Evolutionary conservation across 2,888 invertebrate genomes (phyloP).

Genomic region (Anoncus sp.): DNA sequence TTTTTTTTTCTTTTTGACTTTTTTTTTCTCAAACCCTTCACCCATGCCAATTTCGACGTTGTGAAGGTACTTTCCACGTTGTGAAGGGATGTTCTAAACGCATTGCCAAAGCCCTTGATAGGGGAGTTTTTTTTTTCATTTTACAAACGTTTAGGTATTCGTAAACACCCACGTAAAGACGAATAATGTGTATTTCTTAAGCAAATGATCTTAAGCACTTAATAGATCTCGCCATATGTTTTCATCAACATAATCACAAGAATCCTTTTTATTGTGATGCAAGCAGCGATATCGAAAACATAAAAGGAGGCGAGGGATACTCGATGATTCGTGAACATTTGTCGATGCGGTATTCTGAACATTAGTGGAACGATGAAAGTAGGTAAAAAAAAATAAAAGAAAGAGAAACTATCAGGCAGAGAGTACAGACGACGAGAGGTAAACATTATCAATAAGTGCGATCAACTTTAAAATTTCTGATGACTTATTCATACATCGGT

Average conservation of each 20-base stretch:
- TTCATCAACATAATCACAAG: neutral
- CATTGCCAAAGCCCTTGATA: conserved; percentile 18
- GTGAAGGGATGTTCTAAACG: too few relatives aligned
- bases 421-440: too few relatives aligned
- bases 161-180: too few relatives aligned
- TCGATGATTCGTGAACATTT: conserved; percentile 36
- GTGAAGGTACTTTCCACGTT: neutral
- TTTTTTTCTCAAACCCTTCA: conserved; percentile 29
- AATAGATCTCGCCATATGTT: neutral
- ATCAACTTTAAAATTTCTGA: too few relatives aligned
- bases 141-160: neutral
- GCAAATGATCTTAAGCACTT: too few relatives aligned
- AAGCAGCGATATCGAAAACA: neutral
- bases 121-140: conserved; percentile 6
- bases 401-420: too few relatives aligned
- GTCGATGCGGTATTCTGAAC: neutral
- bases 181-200: too few relatives aligned
- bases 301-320: conserved; percentile 3
- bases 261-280: neutral
- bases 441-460: too few relatives aligned
- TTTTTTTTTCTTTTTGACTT: conserved; percentile 15
- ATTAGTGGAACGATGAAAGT: too few relatives aligned
- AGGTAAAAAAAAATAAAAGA: too few relatives aligned
- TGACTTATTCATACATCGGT: too few relatives aligned
- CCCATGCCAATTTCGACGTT: conserved; percentile 52